These are phyloP conservation scores for Hemiprocne comata DNA, from an alignment of 2,113 vertebrate species.

Conservation along the genomic window DNA sequence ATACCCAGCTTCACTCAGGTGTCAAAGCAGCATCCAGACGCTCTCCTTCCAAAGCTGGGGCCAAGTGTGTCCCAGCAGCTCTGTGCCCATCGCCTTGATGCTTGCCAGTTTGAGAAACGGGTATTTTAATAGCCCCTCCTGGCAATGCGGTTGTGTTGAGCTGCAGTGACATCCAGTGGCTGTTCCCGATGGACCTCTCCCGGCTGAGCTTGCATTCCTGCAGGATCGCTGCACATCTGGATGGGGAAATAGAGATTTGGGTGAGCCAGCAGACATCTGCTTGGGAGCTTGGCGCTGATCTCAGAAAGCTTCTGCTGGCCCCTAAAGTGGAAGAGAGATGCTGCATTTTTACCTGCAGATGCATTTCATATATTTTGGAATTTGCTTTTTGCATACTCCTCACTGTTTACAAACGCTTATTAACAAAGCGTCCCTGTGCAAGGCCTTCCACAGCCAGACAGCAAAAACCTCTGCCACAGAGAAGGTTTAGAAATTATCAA, in stretches of 20 bases:
- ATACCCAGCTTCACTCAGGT: neutral
- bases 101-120: neutral
- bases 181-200: neutral
- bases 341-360: neutral
- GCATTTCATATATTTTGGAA: neutral
- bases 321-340: neutral
- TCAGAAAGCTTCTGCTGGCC: neutral
- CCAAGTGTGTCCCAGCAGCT: neutral
- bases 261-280: neutral
- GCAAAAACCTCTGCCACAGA: neutral
- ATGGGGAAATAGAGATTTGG: accelerated
- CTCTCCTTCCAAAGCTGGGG: neutral
- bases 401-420: neutral
- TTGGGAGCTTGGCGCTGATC: neutral
- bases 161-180: slow-evolving; percentile 67
- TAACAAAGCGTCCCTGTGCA: neutral
- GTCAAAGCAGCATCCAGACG: neutral
- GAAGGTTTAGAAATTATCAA: neutral
- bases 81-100: neutral
- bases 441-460: neutral
- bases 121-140: neutral
- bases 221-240: neutral
- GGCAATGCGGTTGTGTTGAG: neutral
- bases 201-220: neutral
- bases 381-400: neutral